A percentile compares a stretch with the other conserved stretches of the same genome.
These are phyloP conservation scores for Psilopogon haemacephalus DNA, from an alignment of 2,113 vertebrate species.

Conservation along the genomic window DNA sequence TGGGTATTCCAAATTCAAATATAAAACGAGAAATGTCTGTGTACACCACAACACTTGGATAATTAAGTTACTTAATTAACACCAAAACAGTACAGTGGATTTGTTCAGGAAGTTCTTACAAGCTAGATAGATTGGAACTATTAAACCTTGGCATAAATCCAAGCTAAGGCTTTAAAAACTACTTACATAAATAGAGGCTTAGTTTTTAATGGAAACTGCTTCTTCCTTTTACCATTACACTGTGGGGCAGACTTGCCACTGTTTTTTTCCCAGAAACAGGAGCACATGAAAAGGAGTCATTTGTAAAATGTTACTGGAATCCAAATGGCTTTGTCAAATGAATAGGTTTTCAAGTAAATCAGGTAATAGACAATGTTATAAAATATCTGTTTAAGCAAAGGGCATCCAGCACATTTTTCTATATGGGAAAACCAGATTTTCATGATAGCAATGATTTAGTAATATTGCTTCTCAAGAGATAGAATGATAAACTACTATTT, in stretches of 20 bases:
- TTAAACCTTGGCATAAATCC: slow-evolving; percentile 39
- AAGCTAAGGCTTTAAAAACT: slow-evolving; percentile 34
- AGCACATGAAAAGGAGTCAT: neutral
- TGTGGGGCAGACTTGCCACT: neutral
- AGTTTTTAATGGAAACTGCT: slow-evolving; percentile 20
- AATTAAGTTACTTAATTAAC: neutral
- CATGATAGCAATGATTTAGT: neutral
- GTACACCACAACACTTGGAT: neutral
- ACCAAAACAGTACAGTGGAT: neutral
- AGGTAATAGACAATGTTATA: neutral
- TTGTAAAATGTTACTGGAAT: slow-evolving; percentile 38
- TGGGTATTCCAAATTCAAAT: neutral
- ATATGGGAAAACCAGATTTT: neutral
- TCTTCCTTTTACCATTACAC: slow-evolving; percentile 32
- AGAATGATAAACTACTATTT: neutral
- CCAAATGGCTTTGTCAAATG: neutral
- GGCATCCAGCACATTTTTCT: neutral
- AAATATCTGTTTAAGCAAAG: neutral
- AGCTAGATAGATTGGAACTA: slow-evolving; percentile 15
- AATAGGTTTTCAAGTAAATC: slow-evolving; percentile 7
- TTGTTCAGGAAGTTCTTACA: slow-evolving; percentile 14
- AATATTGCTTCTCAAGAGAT: neutral
- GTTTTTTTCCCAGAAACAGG: slow-evolving; percentile 12
- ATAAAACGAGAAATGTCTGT: neutral
- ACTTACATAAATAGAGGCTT: neutral